These are phyloP conservation scores for Casuarius casuarius DNA, from an alignment of 2,113 vertebrate genomes.

Conservation along the genomic window DNA sequence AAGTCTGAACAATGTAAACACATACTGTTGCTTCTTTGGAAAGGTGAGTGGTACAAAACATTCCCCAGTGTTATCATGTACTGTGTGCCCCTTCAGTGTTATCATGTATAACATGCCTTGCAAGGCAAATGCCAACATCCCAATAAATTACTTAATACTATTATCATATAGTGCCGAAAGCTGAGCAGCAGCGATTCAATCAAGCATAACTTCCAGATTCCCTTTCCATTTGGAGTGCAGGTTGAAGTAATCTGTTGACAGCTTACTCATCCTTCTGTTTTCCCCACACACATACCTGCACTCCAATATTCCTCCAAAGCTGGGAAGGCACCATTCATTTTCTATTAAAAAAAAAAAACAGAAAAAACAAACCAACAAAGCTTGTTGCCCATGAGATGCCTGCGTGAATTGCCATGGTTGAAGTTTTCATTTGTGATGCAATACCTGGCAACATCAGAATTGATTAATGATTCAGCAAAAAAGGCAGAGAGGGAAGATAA, in stretches of 20 bases:
- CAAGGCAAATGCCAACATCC: neutral
- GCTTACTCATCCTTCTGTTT: neutral
- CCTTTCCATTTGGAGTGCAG: neutral
- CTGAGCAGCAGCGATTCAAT: neutral
- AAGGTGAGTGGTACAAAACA: neutral
- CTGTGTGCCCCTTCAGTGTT: neutral
- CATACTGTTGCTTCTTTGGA: neutral
- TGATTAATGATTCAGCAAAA: neutral
- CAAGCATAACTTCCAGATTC: neutral
- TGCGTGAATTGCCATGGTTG: neutral
- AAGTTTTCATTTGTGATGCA: neutral
- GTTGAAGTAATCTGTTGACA: conserved; percentile 8
- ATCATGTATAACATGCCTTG: neutral
- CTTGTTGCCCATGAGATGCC: neutral
- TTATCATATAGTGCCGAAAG: neutral
- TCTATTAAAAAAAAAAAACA: neutral
- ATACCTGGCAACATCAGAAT: neutral
- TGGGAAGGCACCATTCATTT: neutral
- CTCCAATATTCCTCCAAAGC: neutral
- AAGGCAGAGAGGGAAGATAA: neutral
- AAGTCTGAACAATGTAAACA: neutral
- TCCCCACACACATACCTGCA: neutral
- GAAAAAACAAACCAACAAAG: neutral
- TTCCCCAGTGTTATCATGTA: neutral
- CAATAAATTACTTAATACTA: neutral